Percentiles rank a stretch among this genome's conserved stretches.
These are phyloP conservation scores for Gymnoscopelus braueri DNA, from an alignment of 2,797 vertebrate species.

Conservation along the genomic window DNA sequence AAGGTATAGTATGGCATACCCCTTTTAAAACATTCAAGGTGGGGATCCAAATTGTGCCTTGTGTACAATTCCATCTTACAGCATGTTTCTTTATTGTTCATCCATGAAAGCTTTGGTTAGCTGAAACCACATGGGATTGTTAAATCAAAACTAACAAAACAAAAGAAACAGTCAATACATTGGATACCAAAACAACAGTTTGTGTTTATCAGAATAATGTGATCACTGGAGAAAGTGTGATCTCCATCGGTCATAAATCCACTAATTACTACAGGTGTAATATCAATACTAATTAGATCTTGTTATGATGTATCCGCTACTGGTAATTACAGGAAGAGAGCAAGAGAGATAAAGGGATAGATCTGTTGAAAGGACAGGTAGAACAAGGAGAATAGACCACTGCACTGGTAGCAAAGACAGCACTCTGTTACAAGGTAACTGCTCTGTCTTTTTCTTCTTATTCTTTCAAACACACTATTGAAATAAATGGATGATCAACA, in stretches of 20 bases:
- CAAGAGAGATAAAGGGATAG: conserved; percentile 56
- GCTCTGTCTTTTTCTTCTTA: conserved; percentile 64
- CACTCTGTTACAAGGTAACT: conserved; percentile 83
- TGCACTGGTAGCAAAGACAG: conserved; percentile 95
- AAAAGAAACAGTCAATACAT: conserved; percentile 50
- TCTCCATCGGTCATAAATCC: conserved; percentile 98
- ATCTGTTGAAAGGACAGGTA: conserved; percentile 74
- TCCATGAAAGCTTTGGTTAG: conserved; percentile 98
- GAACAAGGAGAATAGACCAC: conserved; percentile 83
- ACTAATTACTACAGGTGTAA: conserved; percentile 92
- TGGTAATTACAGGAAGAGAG: conserved; percentile 90
- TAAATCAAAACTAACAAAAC: conserved; percentile 69
- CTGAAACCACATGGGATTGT: conserved; percentile 97
- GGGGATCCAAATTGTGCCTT: conserved; percentile 91
- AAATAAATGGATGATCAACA: conserved; percentile 90
- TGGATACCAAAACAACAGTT: conserved; percentile 84
- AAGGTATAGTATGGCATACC: conserved; percentile 99
- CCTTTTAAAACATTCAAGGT: conserved; percentile 90
- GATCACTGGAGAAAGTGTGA: conserved; percentile 94
- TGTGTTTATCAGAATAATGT: conserved; percentile 84
- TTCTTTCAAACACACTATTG: conserved; percentile 91
- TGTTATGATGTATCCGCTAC: conserved; percentile 87
- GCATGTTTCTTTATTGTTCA: conserved; percentile 86
- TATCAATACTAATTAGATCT: conserved; percentile 86
- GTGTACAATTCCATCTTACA: conserved; percentile 86